Evolutionary conservation across 2,113 vertebrate species (phyloP).

Genomic region (Phyllopteryx taeniolatus): DNA sequence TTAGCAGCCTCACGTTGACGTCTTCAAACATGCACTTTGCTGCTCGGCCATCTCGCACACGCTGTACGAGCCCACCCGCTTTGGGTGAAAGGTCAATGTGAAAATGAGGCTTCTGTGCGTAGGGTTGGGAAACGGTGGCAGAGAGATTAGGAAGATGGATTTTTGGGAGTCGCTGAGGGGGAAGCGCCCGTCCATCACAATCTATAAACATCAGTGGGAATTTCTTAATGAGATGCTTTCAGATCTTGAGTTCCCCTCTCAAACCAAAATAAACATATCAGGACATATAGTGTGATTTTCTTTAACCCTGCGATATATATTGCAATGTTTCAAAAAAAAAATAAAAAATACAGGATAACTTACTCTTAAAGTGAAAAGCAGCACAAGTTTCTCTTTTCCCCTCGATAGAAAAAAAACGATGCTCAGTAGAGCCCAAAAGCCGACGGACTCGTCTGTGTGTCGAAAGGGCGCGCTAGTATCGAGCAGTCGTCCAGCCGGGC

Average conservation of each 20-base stretch:
- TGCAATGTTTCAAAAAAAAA: no score
- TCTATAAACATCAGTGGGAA: constrained; percentile 78
- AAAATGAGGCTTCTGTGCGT: constrained; percentile 23
- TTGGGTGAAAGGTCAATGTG: constrained; percentile 46
- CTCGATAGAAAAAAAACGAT: no score
- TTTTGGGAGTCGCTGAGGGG: constrained; percentile 62
- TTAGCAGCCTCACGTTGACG: constrained; percentile 62
- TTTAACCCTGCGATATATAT: no score
- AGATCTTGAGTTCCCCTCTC: background rate
- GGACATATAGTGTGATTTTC: no score
- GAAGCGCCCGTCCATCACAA: constrained; percentile 72
- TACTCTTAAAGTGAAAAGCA: no score
- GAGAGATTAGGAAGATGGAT: constrained; percentile 25
- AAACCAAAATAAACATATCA: background rate
- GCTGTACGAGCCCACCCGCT: constrained; percentile 74
- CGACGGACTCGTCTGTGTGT: no score
- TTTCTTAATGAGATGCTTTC: constrained; percentile 72
- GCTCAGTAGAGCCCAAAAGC: no score
- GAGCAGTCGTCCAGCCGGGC: no score
- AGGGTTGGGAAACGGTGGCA: constrained; percentile 69
- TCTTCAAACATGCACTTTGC: constrained; percentile 30
- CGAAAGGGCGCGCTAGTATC: no score
- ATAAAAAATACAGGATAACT: no score
- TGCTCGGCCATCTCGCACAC: background rate
- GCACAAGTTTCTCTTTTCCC: no score